Base-by-base conservation (phyloP, 2,113 vertebrate species). In the Speoplatyrhinus poulsoni region DNA sequence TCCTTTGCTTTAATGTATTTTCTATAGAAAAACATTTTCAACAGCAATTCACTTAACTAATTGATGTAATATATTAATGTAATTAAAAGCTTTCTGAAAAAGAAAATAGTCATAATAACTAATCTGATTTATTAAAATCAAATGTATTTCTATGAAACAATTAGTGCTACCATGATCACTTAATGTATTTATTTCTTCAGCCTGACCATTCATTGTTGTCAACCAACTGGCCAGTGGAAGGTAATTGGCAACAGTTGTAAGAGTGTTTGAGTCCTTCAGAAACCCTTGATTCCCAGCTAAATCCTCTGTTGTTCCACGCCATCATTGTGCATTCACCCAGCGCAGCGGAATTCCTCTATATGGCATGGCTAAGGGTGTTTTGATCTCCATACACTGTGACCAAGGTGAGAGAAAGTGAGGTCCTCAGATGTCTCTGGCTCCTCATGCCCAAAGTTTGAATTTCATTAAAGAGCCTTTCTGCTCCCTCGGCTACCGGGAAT, bases 371-470 rank as follows among this genome's bases (percentile, higher is more conserved):
- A 75, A 84, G 85, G 82, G 71, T 41, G 87, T 81, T 91, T 87
- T 91, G 85, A 91, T 91, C 87, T 87, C 69, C 69, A 62, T 79
- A 82, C 81, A 76, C 76, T 68, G 81, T 60, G 56, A 67, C 82
- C 79, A 83, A 86, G 85, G 85, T 88, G 85, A 89, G 75, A 73
- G 76, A 80, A 85, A 87, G 79, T 79, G 54, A 83, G 84, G 84
- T 91, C 85, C 69, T 85, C 76, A 86, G 82, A 87, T 89, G 84
- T 90, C 85, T 86, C 72, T 80, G 76, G 82, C 81, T 89, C 78
- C 83, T 86, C 83, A 83, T 84, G 76, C 80, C 86, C 82, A 89
- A 89, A 90, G 87, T 91, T 90, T 87, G 89, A 90, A 89, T 92
- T 90, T 91, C 88, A 90, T 90, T 88, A 91, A 86, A 88, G 88